Base-by-base conservation (phyloP, 2,797 vertebrate species). In the Acipenser transmontanus region DNA sequence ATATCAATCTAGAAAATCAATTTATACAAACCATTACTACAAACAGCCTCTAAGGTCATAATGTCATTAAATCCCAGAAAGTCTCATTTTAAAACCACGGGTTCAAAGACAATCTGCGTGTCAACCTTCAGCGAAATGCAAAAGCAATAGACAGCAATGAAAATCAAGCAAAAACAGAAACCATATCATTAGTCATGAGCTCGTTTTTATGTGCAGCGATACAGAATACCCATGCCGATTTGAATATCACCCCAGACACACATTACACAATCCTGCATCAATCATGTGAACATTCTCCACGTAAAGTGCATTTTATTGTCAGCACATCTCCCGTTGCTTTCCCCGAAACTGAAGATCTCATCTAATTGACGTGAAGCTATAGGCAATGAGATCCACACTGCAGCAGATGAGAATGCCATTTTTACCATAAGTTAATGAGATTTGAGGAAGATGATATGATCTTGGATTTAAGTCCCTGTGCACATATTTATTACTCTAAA, bases 391-490 rank as follows among this genome's bases (percentile, higher is more conserved):
- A 70, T 60, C 54, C 60, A 69, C 49, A 51, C 49, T 49, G 14
- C n/a, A 17, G 60, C 64, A 59, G 17, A 62, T 20, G 10, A 59
- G 69, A 70, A 70, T 70, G 69, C 66, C 65, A 67, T 64, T 70
- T 66, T 70, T 70, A 66, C 65, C 54, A 60, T 63, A 66, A 70
- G 52, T 70, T 66, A 66, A 70, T 70, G 65, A 67, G 65, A 52
- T 70, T 70, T 70, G 50, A 50, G 48, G 61, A 60, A 61, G 49
- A 34, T 34, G 34, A 34, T 34, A 34, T 34, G 34, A 34, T 34
- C 34, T 34, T 34, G 34, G 34, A 34, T 34, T 34, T 34, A 34
- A 34, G 34, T 34, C 34, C 34, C 34, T 34, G 34, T 34, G 34
- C 34, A 34, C 34, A 34, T 34, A 34, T 34, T 34, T 34, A 34